Evolutionary conservation across 2,113 vertebrate genomes (phyloP).

Genomic region (Phaetusa simplex): DNA sequence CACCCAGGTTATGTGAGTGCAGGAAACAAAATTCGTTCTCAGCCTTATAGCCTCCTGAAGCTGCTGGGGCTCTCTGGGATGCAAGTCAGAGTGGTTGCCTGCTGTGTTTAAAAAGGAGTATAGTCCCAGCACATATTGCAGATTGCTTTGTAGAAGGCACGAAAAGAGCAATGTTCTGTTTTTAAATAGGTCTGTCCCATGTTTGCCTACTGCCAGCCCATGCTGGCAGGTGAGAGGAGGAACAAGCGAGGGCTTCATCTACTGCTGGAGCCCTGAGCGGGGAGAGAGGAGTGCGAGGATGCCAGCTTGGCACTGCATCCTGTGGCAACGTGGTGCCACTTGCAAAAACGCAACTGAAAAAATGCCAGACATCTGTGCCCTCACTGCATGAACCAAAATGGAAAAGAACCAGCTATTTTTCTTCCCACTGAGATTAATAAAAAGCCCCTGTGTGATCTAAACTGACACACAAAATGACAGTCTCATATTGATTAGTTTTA

Average conservation of each 20-base stretch:
- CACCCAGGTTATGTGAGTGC: fast-evolving
- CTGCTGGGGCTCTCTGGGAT: not conserved
- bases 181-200: not conserved
- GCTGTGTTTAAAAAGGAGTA: not conserved
- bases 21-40: not conserved
- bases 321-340: not conserved
- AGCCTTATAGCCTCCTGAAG: not conserved
- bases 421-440: conserved; percentile 38
- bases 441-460: conserved; percentile 1
- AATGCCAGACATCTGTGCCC: conserved; percentile 57
- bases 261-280: not conserved
- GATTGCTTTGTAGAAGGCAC: not conserved
- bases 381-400: conserved; percentile 9
- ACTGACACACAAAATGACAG: not conserved
- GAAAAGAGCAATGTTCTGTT: not conserved
- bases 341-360: not conserved
- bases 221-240: conserved; percentile 45
- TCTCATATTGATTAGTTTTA: conserved; percentile 26
- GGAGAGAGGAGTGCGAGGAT: not conserved
- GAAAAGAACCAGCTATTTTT: conserved; percentile 6
- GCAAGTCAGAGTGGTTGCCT: not conserved
- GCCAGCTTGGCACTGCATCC: conserved; percentile 21
- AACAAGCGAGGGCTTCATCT: conserved; percentile 6
- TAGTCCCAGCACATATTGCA: not conserved
- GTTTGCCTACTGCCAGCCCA: conserved; percentile 35